phyloP scores from a whole-genome alignment of 2,888 invertebrate species.

The Alentia gelatinosa region DNA sequence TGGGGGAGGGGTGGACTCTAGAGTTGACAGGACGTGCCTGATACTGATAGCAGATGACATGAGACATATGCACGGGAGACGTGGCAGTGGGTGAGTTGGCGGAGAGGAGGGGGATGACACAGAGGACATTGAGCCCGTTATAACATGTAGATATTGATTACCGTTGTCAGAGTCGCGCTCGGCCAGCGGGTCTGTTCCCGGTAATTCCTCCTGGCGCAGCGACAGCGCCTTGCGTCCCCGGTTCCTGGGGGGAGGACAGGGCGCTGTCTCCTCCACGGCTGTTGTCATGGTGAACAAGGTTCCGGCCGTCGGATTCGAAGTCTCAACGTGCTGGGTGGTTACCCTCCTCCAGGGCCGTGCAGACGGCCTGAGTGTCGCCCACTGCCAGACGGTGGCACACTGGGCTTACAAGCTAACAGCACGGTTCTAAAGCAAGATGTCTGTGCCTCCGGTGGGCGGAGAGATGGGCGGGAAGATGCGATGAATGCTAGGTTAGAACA shows the following conservation, averaged over 20 bases:
- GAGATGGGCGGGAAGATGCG: neutral
- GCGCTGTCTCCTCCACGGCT: neutral
- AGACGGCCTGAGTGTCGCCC: too few relatives aligned
- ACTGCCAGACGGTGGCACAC: too few relatives aligned
- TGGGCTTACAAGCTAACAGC: too few relatives aligned
- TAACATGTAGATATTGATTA: neutral
- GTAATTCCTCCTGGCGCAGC: neutral
- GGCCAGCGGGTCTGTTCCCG: neutral
- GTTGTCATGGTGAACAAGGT: conserved; percentile 24
- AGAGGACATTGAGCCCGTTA: neutral
- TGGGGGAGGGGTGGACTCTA: neutral
- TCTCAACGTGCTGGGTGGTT: too few relatives aligned
- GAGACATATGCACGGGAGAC: neutral
- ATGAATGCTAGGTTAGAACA: neutral
- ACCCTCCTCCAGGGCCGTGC: too few relatives aligned
- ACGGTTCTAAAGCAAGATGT: too few relatives aligned
- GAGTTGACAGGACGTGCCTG: too few relatives aligned
- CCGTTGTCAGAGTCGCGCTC: neutral
- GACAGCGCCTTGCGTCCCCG: neutral
- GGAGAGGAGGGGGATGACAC: neutral
- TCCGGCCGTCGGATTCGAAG: too few relatives aligned
- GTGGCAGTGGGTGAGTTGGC: neutral
- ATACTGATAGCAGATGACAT: too few relatives aligned
- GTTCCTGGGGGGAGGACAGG: neutral
- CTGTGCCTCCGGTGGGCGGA: too few relatives aligned